Percentiles rank a stretch among this genome's conserved stretches.
Conservation (phyloP, 2,797 vertebrate genomes). For the Amazona finschi region DNA sequence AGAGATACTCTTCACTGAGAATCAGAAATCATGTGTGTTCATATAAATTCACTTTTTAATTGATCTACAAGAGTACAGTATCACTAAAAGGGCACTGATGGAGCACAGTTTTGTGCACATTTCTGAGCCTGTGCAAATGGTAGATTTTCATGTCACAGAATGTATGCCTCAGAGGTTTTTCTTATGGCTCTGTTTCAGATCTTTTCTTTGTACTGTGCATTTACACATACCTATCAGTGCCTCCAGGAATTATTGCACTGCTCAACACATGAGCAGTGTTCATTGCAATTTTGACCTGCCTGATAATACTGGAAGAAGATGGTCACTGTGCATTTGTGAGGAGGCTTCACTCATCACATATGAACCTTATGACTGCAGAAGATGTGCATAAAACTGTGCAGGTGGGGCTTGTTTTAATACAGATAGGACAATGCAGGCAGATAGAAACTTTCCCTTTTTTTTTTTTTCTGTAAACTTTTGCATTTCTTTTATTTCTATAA, state of each 20-base stretch:
- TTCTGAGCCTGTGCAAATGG: neutral
- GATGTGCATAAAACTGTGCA: fast-evolving
- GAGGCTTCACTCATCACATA: neutral
- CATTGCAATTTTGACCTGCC: neutral
- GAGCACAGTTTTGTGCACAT: neutral
- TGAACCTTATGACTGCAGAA: neutral
- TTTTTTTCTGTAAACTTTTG: neutral
- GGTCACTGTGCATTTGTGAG: neutral
- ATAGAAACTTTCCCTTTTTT: neutral
- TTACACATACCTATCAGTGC: neutral
- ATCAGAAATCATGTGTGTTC: neutral
- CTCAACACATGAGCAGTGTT: neutral
- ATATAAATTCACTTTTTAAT: neutral
- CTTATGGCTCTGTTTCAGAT: neutral
- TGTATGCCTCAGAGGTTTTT: neutral
- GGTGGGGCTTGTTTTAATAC: neutral
- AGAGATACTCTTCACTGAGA: neutral
- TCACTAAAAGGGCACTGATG: neutral
- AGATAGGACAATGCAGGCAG: neutral
- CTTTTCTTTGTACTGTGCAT: neutral
- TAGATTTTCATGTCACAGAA: neutral
- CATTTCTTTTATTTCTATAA: neutral
- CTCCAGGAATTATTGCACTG: neutral
- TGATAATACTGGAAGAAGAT: neutral
- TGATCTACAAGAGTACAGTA: neutral